Percentiles rank a stretch among this genome's conserved stretches.
Conservation (phyloP, 2,113 vertebrate genomes). For the Grus americana region DNA sequence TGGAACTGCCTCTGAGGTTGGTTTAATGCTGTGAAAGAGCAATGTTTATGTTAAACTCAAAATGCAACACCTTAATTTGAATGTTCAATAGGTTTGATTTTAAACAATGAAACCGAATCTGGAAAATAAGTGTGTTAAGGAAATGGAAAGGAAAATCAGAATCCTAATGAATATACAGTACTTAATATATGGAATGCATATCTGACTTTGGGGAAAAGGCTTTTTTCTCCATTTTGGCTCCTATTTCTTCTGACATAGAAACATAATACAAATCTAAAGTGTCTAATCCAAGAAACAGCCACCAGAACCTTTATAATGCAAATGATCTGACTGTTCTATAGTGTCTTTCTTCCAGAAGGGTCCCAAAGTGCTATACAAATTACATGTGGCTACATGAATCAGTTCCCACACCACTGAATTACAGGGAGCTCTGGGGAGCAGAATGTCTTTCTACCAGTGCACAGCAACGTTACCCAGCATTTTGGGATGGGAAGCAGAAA, state of each 20-base stretch:
- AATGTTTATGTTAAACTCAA: background rate
- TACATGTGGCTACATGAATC: constrained; percentile 27
- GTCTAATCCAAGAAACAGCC: constrained; percentile 29
- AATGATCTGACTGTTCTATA: constrained; percentile 45
- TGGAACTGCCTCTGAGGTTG: background rate
- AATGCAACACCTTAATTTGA: background rate
- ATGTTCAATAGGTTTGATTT: background rate
- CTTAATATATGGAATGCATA: constrained; percentile 17
- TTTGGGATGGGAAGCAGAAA: background rate
- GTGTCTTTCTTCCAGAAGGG: constrained; percentile 29
- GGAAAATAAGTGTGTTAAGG: background rate
- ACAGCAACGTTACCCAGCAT: background rate
- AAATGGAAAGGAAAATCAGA: constrained; percentile 13
- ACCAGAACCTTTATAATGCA: constrained; percentile 50
- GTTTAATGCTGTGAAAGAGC: background rate
- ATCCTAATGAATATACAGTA: background rate
- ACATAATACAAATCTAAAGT: constrained; percentile 27
- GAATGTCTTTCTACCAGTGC: background rate
- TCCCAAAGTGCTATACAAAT: constrained; percentile 47
- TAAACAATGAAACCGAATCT: background rate
- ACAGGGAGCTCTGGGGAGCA: background rate
- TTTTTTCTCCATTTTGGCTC: constrained; percentile 5
- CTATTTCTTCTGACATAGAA: constrained; percentile 37
- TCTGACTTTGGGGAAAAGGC: background rate
- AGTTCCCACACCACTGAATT: constrained; percentile 38